Base-by-base conservation (phyloP, 2,113 vertebrate genomes). In the Serinus canaria region DNA sequence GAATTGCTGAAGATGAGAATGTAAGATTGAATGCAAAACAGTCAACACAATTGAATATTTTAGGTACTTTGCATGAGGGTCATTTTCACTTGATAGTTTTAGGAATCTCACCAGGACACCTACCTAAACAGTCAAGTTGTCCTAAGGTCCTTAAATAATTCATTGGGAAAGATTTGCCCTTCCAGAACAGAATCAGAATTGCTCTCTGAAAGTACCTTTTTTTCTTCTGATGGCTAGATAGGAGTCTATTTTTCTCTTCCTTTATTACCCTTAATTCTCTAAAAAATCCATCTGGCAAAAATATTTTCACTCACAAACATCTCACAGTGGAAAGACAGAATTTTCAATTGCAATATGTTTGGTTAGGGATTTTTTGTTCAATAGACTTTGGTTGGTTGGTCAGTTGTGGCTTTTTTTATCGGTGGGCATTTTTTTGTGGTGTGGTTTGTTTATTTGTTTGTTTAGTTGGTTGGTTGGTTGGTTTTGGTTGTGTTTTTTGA, bases 401-500 rank as follows among this genome's bases (percentile, higher is more conserved):
- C 18, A 10, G 1, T 15, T 30, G 16, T 1, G 8, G 6, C 15
- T 24, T 25, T 33, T 13, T 21, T 66, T 43, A 24, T 18, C 2
- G 4, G 12, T 21, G 10, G 7, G 3, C 5, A 41, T 18, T 46
- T 59, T 55, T 67, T 49, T 55, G 18, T 28, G 9, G 13, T 27
- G 7, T 25, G 22, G 4, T 21, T 19, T 37, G 4, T 49, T 19
- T 46, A 4, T 43, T 60, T 37, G 24, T 7, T 46, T 53, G 3
- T 28, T 35, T 66, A 17, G 6, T 58, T 69, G 39, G 7, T 60
- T 28, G 15, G 0, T 11, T 33, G 8, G 3, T 68, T 39, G 19
- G 0, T n/a, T 68, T 68, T 30, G 4, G 15, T 41, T 31, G 27
- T 11, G 7, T 0, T 6, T 64, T 64, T 56, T 47, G 10, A 19